Conservation (phyloP, 2,888 invertebrate species). For the Timema podura region DNA sequence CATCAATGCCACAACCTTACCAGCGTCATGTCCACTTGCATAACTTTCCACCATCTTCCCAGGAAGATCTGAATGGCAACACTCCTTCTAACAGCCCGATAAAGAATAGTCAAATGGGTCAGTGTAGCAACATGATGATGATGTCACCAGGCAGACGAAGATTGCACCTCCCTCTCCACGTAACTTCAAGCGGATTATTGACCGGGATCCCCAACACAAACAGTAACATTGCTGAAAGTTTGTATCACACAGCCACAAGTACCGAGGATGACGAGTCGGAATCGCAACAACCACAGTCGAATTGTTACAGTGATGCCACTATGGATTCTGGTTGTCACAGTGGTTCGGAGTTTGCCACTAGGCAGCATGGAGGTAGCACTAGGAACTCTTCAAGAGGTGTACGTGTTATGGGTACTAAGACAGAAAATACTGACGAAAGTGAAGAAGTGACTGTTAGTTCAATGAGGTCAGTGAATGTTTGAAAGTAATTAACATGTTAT, state of each 20-base stretch:
- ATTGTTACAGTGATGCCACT: conserved; percentile 55
- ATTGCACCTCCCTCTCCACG: conserved; percentile 22
- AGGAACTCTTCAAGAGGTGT: conserved; percentile 13
- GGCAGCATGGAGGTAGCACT: conserved; percentile 18
- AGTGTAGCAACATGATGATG: not conserved
- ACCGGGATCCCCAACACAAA: conserved; percentile 14
- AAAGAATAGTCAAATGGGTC: not conserved
- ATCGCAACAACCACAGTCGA: conserved; percentile 24
- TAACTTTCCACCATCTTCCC: conserved; percentile 9
- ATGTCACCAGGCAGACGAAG: conserved; percentile 19
- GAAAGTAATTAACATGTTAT: not conserved
- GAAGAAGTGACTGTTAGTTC: conserved; percentile 13
- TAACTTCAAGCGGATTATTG: not conserved
- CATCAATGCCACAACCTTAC: conserved; percentile 15
- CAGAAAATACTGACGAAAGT: conserved; percentile 15
- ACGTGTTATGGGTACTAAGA: conserved; percentile 12
- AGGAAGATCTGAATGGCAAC: conserved; percentile 25
- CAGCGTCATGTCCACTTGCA: conserved; percentile 17
- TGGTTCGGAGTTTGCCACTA: conserved; percentile 41
- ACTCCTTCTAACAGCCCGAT: conserved; percentile 17
- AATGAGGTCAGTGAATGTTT: conserved; percentile 24
- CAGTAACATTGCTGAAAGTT: conserved; percentile 16
- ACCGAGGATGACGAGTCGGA: conserved; percentile 25
- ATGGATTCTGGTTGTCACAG: conserved; percentile 69
- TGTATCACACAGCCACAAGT: conserved; percentile 24